Evolutionary conservation across 2,888 invertebrate species (phyloP), one percentile per base, ranked within the genome.

Genomic region (Sminthurides aquaticus): DNA sequence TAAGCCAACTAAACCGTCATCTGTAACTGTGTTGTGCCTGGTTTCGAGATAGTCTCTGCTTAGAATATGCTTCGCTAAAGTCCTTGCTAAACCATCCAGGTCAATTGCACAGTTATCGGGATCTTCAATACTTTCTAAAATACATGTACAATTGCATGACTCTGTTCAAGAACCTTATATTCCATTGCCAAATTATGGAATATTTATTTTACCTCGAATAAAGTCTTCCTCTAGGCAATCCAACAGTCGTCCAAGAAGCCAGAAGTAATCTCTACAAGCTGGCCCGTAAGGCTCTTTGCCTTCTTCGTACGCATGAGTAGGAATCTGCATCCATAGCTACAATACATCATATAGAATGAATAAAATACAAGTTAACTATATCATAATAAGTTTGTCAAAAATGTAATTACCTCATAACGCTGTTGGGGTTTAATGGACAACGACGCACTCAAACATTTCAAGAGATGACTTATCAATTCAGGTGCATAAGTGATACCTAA

Each of bases 211-310:
- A 84, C 84, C 84, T 81, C 87, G 87, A 28, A 91, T 85, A 74
- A 88, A 84, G 68, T 90, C 90, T 65, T 87, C 87, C 0, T 90
- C 88, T 28, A 92, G 77, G 1, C 90, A 90, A 76, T 95, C 95
- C 0, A 95, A 89, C 22, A 95, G 82, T 34, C 93, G 84, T 71
- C 93, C 91, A 18, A 93, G 84, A 2, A 95, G 82, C 93, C 94
- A 94, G 79, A 95, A 95, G 79, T 93, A 96, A 78, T 96, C 95
- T 5, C 93, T 82, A 77, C 94, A 95, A 1, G 94, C 94, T 0
- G 94, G 93, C 0, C 94, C 95, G 77, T 92, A 94, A 0, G 93
- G 91, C 77, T 94, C 94, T 77, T 95, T 92, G n/a, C 90, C 90
- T 77, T 89, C 89, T 75, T 89, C 88, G 0, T 57, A 62, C 1